Evolutionary conservation across 2,797 vertebrate genomes (phyloP).

Genomic region (Zenarchopterus dispar): DNA sequence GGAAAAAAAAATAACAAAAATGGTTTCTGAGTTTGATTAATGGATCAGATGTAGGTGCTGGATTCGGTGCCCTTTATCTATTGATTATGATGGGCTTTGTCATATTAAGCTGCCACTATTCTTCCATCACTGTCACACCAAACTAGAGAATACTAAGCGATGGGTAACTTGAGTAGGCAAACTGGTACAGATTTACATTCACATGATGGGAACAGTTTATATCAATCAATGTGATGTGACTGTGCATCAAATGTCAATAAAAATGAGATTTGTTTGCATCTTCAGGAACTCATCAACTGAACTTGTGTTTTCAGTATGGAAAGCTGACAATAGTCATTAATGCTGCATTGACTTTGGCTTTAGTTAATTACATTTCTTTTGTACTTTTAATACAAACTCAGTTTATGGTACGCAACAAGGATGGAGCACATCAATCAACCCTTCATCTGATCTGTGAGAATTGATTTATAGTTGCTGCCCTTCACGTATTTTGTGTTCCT

Average conservation of each 20-base stretch:
- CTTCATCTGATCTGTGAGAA: conserved; percentile 48
- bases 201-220: conserved; percentile 20
- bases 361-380: conserved; percentile 47
- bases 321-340: conserved; percentile 65
- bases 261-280: conserved; percentile 36
- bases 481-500: conserved; percentile 30
- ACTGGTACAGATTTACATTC: conserved; percentile 56
- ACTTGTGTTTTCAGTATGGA: conserved; percentile 49
- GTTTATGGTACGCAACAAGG: conserved; percentile 47
- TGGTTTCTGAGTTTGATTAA: conserved; percentile 24
- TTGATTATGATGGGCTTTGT: conserved; percentile 28
- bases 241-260: conserved; percentile 39
- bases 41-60: conserved; percentile 16
- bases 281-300: conserved; percentile 31
- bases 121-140: conserved; percentile 53
- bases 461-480: conserved; percentile 37
- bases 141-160: conserved; percentile 38
- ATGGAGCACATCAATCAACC: conserved; percentile 59
- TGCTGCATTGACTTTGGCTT: conserved; percentile 53
- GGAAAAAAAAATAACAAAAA: conserved; percentile 11
- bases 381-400: conserved; percentile 45
- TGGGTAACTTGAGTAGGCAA: conserved; percentile 23
- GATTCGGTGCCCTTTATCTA: conserved; percentile 29
- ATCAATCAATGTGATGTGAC: conserved; percentile 57
- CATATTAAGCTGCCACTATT: conserved; percentile 11